phyloP scores from a whole-genome alignment of 2,797 vertebrate species.

The Propithecus perrieri region DNA sequence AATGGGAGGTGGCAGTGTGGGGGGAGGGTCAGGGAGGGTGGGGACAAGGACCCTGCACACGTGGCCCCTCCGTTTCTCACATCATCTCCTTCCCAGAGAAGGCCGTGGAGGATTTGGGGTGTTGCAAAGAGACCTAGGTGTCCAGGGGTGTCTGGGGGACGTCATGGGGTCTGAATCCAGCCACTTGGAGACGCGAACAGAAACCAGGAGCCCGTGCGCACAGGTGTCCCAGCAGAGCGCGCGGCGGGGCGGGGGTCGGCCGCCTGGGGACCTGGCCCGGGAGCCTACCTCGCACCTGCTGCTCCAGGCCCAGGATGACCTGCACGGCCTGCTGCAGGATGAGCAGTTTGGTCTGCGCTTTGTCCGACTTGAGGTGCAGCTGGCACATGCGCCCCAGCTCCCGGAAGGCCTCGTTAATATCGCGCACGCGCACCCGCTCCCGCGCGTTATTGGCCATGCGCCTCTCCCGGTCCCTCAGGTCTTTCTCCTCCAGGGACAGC shows the following conservation, averaged over 20 bases:
- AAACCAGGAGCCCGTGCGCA: neutral
- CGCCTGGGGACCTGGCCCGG: neutral
- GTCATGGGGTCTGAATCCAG: neutral
- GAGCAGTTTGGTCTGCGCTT: slow-evolving; percentile 99
- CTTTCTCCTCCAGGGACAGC: slow-evolving; percentile 98
- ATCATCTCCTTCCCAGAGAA: neutral
- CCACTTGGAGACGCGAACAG: neutral
- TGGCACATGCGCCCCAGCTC: slow-evolving; percentile 99
- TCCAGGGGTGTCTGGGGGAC: neutral
- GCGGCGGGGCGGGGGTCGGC: neutral
- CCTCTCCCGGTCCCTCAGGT: slow-evolving; percentile 97
- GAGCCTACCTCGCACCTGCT: slow-evolving; percentile 99
- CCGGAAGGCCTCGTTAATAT: slow-evolving; percentile 99
- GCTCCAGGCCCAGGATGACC: slow-evolving; percentile 99
- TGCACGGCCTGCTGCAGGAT: slow-evolving; percentile 99
- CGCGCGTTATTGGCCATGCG: slow-evolving; percentile 98
- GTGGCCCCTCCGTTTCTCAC: neutral
- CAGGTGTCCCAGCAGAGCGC: neutral
- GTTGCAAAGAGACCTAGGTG: neutral
- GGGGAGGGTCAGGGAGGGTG: neutral
- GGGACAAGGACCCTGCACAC: neutral
- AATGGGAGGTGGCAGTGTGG: fast-evolving
- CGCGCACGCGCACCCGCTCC: slow-evolving; percentile 97
- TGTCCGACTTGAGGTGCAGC: slow-evolving; percentile 99
- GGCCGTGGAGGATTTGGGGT: too few species aligned